These are phyloP conservation scores for Geodia barretti DNA, from an alignment of 37 sponge, comb jelly and placozoan species.

Conservation along the genomic window DNA sequence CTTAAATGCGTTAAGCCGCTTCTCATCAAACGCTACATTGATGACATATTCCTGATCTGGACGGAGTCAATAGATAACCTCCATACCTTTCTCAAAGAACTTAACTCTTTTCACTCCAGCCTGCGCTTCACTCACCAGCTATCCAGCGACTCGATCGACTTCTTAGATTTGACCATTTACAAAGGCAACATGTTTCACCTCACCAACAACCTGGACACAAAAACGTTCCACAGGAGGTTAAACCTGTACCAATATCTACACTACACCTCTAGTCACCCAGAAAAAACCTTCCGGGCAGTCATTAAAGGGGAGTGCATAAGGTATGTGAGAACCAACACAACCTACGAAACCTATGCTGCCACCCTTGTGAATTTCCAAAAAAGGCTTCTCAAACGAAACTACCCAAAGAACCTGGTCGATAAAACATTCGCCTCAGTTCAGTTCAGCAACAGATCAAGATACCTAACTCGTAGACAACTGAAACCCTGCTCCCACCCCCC, in stretches of 20 bases:
- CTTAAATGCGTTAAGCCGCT: slow-evolving; percentile 6
- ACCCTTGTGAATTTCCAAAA: not conserved
- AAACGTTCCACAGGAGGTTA: not conserved
- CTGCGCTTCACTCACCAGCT: not conserved
- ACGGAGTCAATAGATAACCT: not conserved
- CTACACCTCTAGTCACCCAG: slow-evolving; percentile 8
- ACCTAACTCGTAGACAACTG: not conserved
- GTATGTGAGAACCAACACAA: slow-evolving; percentile 10
- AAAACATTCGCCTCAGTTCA: not conserved
- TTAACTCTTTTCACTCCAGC: not conserved
- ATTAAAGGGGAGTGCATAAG: slow-evolving; percentile 12
- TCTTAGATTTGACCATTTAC: slow-evolving; percentile 6
- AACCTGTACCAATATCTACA: slow-evolving; percentile 23
- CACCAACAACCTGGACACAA: not conserved
- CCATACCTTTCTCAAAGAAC: not conserved
- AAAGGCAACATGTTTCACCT: not conserved
- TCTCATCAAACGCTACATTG: slow-evolving; percentile 16
- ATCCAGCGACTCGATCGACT: not conserved
- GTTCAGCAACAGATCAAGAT: not conserved
- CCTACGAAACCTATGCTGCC: not conserved
- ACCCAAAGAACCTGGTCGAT: not conserved
- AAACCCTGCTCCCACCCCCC: not conserved
- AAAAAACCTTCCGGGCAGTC: not conserved
- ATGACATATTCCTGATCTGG: slow-evolving; percentile 38
- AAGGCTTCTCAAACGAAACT: slow-evolving; percentile 5